Percentiles rank a stretch among this genome's conserved stretches.
phyloP scores from a whole-genome alignment of 2,113 vertebrate species.

The Upupa epops region DNA sequence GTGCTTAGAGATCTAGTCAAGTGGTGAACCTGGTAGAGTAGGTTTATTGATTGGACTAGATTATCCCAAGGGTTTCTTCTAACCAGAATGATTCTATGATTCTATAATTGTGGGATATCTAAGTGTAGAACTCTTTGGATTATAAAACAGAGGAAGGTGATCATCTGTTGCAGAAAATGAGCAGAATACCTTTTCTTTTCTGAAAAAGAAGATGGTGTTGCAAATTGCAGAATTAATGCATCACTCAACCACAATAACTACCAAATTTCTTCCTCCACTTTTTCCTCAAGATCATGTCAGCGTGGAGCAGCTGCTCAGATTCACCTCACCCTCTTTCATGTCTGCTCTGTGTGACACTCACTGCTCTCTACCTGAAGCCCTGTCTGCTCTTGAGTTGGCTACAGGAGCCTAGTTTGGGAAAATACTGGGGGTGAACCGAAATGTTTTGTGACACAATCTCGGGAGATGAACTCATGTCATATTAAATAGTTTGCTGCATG shows the following conservation, averaged over 20 bases:
- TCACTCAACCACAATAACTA: background rate
- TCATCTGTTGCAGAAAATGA: background rate
- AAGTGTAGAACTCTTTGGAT: background rate
- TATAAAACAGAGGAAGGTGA: background rate
- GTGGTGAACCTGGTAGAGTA: no score
- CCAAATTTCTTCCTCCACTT: background rate
- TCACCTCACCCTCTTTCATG: background rate
- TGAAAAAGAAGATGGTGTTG: background rate
- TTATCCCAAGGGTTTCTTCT: no score
- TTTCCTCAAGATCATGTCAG: background rate
- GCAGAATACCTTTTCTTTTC: background rate
- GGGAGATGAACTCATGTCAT: background rate
- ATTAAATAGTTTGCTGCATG: accelerated
- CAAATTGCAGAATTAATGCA: background rate
- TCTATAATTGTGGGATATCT: no score
- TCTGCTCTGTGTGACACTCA: background rate
- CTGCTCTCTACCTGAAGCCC: accelerated
- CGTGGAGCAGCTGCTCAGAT: background rate
- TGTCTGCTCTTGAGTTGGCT: background rate
- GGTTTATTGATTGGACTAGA: no score
- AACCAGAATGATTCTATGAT: no score
- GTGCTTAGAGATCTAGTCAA: no score
- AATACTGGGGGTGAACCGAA: background rate
- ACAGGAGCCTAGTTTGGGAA: background rate
- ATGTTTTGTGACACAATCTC: background rate